A percentile compares a stretch with the other conserved stretches of the same genome.
Evolutionary conservation across 1,140 invertebrate species (phyloP).

Genomic region (Carposina sasakii): DNA sequence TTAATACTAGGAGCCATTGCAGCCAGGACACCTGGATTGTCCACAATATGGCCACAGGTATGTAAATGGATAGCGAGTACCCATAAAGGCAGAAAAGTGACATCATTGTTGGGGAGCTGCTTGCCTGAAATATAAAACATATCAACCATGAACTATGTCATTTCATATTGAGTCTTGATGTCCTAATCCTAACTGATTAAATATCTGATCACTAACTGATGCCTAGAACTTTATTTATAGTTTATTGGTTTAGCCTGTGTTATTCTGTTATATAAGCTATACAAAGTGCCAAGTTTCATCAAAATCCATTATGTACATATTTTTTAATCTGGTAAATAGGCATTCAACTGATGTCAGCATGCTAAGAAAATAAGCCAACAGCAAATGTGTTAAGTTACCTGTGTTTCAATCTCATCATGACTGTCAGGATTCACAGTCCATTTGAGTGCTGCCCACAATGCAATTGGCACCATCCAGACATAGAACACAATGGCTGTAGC

Average conservation of each 20-base stretch:
- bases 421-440: constrained; percentile 80
- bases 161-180: too few relatives aligned
- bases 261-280: too few relatives aligned
- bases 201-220: too few relatives aligned
- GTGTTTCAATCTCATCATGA: constrained; percentile 56
- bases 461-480: constrained; percentile 87
- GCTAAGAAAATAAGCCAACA: too few relatives aligned
- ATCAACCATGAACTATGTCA: too few relatives aligned
- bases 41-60: constrained; percentile 96
- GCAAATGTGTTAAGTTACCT: constrained; percentile 35
- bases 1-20: constrained; percentile 89
- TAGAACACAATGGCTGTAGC: constrained; percentile 93
- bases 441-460: constrained; percentile 88
- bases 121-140: constrained; percentile 73
- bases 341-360: too few relatives aligned
- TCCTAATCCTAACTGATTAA: too few relatives aligned
- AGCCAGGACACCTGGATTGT: constrained; percentile 87
- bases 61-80: constrained; percentile 94
- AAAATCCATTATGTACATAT: too few relatives aligned
- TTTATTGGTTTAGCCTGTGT: too few relatives aligned
- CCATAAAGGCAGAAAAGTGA: constrained; percentile 95
- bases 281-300: too few relatives aligned
- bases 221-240: too few relatives aligned
- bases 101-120: constrained; percentile 79
- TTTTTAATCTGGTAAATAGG: too few relatives aligned